Percentiles rank a stretch among this genome's conserved stretches.
Conservation (phyloP, 2,797 vertebrate genomes). For the Gymnothorax reevesii region DNA sequence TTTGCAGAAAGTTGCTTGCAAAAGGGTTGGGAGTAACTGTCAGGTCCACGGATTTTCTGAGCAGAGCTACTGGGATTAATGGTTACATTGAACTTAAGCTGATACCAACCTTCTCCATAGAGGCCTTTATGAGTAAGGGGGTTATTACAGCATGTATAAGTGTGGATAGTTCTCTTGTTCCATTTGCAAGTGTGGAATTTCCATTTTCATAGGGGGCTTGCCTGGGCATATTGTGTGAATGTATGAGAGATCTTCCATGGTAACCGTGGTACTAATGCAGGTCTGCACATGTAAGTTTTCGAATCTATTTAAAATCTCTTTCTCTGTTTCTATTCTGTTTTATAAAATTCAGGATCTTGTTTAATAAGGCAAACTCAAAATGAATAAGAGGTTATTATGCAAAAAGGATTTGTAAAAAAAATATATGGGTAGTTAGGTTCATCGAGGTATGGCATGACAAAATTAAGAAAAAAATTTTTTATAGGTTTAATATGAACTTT, state of each 20-base stretch:
- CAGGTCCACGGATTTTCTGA: not conserved
- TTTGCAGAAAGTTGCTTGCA: not conserved
- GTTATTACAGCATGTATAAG: not conserved
- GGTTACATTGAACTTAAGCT: constrained; percentile 63
- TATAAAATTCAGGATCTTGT: not conserved
- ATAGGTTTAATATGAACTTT: not conserved
- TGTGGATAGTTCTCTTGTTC: not conserved
- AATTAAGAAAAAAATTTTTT: not conserved
- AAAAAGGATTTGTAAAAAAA: not conserved
- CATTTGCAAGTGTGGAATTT: not conserved
- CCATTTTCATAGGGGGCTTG: not conserved
- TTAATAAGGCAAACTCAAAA: not conserved
- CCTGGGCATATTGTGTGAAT: not conserved
- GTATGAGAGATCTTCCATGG: not conserved
- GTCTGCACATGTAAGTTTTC: not conserved
- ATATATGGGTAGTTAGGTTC: not conserved
- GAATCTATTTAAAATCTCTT: not conserved
- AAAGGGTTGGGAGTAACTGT: not conserved
- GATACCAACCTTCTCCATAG: not conserved
- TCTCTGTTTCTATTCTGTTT: not conserved
- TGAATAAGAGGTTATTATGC: not conserved
- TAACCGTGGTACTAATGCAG: not conserved
- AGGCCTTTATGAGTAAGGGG: not conserved
- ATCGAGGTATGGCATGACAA: not conserved
- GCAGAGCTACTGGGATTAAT: constrained; percentile 41